Percentiles rank a stretch among this genome's conserved stretches.
These are phyloP conservation scores for Synanceia verrucosa DNA, from an alignment of 2,797 vertebrate genomes.

Conservation along the genomic window DNA sequence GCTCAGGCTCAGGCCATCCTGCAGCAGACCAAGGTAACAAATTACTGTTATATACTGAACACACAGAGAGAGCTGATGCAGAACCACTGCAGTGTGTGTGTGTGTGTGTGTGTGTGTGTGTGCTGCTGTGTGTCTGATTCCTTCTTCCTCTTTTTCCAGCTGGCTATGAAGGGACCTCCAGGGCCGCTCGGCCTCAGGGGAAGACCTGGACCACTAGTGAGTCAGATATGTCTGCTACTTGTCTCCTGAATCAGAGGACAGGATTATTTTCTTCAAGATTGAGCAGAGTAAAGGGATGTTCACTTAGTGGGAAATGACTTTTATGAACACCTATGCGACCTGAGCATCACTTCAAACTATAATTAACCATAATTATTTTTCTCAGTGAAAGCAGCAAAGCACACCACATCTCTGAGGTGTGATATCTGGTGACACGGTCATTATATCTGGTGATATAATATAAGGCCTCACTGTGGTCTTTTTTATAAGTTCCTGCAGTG, in stretches of 20 bases:
- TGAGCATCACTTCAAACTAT: too few species aligned
- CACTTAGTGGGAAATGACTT: neutral
- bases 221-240: neutral
- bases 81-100: neutral
- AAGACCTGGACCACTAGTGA: slow-evolving; percentile 6
- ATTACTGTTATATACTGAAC: neutral
- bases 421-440: too few species aligned
- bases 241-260: neutral
- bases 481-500: neutral
- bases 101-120: neutral
- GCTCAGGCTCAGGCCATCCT: slow-evolving; percentile 96
- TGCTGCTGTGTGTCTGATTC: neutral
- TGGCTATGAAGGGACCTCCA: slow-evolving; percentile 8
- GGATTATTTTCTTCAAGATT: neutral
- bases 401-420: too few species aligned
- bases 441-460: too few species aligned
- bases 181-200: slow-evolving; percentile 4
- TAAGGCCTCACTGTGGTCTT: too few species aligned
- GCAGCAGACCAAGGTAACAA: slow-evolving; percentile 93
- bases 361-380: too few species aligned
- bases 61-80: neutral
- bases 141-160: neutral
- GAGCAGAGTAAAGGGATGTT: neutral
- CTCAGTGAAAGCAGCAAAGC: too few species aligned
- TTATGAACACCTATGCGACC: neutral